phyloP scores from a whole-genome alignment of 2,888 invertebrate species.

The Furcula furcula region DNA sequence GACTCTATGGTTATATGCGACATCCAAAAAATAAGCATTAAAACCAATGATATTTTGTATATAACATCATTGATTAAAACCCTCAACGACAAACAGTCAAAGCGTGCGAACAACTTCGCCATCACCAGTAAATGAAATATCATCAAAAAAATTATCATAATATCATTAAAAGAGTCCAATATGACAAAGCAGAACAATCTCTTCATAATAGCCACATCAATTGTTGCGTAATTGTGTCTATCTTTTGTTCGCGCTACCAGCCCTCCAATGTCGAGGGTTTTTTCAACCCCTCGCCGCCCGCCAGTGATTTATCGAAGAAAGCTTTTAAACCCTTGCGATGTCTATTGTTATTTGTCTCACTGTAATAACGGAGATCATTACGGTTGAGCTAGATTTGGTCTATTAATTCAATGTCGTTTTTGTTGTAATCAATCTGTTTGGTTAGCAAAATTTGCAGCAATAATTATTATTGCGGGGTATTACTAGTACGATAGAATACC shows the following conservation, averaged over 20 bases:
- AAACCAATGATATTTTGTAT: no score
- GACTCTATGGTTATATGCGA: no score
- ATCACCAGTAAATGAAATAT: slow-evolving; percentile 4
- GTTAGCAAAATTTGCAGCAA: background rate
- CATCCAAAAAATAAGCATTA: no score
- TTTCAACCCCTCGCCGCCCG: slow-evolving; percentile 30
- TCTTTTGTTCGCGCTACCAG: slow-evolving; percentile 41
- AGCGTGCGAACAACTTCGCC: no score
- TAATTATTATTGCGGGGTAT: no score
- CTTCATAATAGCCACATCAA: slow-evolving; percentile 58
- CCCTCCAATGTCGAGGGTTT: slow-evolving; percentile 24
- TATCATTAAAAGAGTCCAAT: slow-evolving; percentile 15
- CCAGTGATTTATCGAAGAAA: slow-evolving; percentile 75
- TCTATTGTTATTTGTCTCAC: slow-evolving; percentile 48
- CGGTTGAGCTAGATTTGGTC: slow-evolving; percentile 48
- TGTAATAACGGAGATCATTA: slow-evolving; percentile 55
- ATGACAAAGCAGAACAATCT: slow-evolving; percentile 58
- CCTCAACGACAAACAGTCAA: no score
- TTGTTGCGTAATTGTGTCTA: slow-evolving; percentile 65
- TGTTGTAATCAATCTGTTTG: slow-evolving; percentile 15
- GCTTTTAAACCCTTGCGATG: slow-evolving; percentile 78
- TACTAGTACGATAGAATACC: no score
- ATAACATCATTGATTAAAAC: no score
- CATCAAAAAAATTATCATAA: slow-evolving; percentile 13
- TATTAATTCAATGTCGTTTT: slow-evolving; percentile 53